Base-by-base conservation (phyloP, 2,797 vertebrate genomes). In the Tragelaphus eurycerus region DNA sequence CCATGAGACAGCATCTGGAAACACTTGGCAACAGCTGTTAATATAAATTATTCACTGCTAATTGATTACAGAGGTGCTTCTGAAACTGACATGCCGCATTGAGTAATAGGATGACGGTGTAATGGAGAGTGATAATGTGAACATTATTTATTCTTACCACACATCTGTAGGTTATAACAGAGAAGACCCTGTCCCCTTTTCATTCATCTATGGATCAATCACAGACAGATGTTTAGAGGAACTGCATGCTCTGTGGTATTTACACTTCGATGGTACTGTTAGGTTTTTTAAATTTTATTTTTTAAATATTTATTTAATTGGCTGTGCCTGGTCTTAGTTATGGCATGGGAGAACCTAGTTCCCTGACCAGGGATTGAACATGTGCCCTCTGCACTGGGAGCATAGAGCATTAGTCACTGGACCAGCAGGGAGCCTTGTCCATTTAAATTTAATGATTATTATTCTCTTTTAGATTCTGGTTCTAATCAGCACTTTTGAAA, bases 1-100 rank as follows among this genome's bases (percentile, higher is more conserved):
- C 55, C n/a, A 11, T 71, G 86, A 92, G 95, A 82, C 0, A 93
- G 96, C 97, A 98, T 90, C 98, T 98, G 98, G 93, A 91, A 82
- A 82, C 81, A 54, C 59, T 64, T 86, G 23, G 85, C 43, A 95
- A 91, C 96, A 97, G 96, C 97, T 98, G 98, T 91, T 96, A 97
- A 27, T 90, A 97, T 94, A 94, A 98, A 96, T 97, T 97, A 98
- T 97, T 98, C 86, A 95, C 92, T 48, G 81, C 97, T 97, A 97
- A 97, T 96, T 97, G 96, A 76, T 86, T 98, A 89, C 84, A 86
- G 67, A 62, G 95, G 74, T 89, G 38, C 88, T 97, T 86, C 89
- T 85, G 84, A 93, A 79, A 76, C 46, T 27, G 19, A 4, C 74
- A 7, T 25, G 81, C 43, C 84, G 43, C 78, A 50, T 43, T 60